Evolutionary conservation across 1,140 invertebrate genomes (phyloP).

Genomic region (Drosophila nebulosa): DNA sequence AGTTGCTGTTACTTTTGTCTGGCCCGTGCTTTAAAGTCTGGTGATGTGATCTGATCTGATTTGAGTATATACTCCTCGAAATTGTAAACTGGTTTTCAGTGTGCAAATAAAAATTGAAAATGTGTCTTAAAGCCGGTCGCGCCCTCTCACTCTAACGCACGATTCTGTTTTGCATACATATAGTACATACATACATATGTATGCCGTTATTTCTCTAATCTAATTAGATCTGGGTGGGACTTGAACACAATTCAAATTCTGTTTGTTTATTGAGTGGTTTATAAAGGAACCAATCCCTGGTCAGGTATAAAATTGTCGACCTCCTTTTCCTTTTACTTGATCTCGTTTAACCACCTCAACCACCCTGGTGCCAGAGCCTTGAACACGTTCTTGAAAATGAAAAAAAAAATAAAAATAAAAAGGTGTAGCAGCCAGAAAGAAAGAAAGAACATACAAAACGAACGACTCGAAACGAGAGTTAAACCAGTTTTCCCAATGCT

Average conservation of each 20-base stretch:
- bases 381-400: constrained; percentile 66
- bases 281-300: constrained; percentile 46
- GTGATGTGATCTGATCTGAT: neutral
- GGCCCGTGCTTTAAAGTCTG: neutral
- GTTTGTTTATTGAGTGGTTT: neutral
- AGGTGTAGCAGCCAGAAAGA: constrained; percentile 12
- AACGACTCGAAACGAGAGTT: neutral
- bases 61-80: neutral
- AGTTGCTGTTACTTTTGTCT: neutral
- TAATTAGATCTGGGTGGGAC: constrained; percentile 57
- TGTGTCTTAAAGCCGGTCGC: neutral
- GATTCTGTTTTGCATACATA: neutral
- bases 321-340: constrained; percentile 66
- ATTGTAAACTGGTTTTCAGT: neutral
- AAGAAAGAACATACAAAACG: constrained; percentile 27
- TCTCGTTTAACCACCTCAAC: constrained; percentile 30
- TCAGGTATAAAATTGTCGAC: constrained; percentile 32
- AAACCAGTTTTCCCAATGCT: constrained; percentile 33
- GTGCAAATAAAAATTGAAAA: neutral
- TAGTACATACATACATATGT: no score
- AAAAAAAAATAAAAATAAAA: no score
- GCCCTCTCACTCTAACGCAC: neutral
- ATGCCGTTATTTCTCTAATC: constrained; percentile 11
- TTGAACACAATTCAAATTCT: neutral
- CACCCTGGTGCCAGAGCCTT: constrained; percentile 62